Evolutionary conservation across 2,888 invertebrate species (phyloP).

Genomic region (Lepidocyrtoides sp.): DNA sequence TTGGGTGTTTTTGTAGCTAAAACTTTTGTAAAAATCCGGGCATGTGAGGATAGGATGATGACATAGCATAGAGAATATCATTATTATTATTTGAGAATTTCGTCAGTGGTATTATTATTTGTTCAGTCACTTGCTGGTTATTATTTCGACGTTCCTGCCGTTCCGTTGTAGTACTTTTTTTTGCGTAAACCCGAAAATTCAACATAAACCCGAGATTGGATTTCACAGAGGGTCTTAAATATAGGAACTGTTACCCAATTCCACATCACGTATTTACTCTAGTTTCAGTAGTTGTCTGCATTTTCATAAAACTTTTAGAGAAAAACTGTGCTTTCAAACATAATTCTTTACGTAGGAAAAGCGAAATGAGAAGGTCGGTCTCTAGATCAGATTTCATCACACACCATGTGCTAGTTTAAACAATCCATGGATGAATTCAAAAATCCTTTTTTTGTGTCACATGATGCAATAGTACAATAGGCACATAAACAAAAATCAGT

Average conservation of each 20-base stretch:
- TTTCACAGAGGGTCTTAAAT: no score
- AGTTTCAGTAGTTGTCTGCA: not conserved
- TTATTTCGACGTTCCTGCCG: not conserved
- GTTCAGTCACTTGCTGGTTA: not conserved
- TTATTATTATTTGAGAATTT: constrained; percentile 51
- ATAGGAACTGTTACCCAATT: constrained; percentile 34
- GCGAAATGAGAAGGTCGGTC: constrained; percentile 18
- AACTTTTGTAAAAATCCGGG: constrained; percentile 16
- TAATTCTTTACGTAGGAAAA: no score
- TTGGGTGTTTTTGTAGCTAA: not conserved
- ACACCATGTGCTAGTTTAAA: not conserved
- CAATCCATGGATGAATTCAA: not conserved
- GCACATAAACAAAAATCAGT: no score
- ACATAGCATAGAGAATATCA: constrained; percentile 1
- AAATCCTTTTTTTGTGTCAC: not conserved
- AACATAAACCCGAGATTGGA: not conserved
- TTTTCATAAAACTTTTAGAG: not conserved
- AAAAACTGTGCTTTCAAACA: not conserved
- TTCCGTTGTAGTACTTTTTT: not conserved
- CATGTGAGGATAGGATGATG: not conserved
- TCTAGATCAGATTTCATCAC: constrained; percentile 42
- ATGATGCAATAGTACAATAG: not conserved
- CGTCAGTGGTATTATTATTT: constrained; percentile 13
- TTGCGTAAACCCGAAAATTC: not conserved
- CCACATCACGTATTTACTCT: constrained; percentile 42